phyloP scores from a whole-genome alignment of 2,888 invertebrate genomes.

The Hoplodrina blanda region DNA sequence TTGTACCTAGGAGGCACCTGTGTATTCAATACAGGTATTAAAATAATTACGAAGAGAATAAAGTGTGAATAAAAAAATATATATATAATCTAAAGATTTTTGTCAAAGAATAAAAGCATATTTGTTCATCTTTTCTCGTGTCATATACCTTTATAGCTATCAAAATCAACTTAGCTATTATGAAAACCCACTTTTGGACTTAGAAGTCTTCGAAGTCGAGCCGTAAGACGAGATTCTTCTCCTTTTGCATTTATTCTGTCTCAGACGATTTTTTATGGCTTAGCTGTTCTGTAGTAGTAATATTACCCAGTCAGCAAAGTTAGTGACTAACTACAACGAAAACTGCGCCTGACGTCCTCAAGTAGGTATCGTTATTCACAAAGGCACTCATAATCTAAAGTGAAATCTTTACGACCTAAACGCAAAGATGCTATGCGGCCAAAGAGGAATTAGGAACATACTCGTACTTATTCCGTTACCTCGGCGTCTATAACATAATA shows the following conservation, averaged over 20 bases:
- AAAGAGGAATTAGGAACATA: neutral
- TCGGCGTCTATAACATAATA: neutral
- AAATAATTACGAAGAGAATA: neutral
- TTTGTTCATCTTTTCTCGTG: too few relatives aligned
- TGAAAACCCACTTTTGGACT: too few relatives aligned
- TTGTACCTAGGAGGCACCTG: neutral
- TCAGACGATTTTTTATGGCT: neutral
- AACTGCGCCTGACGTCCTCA: slow-evolving; percentile 10
- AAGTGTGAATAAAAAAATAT: neutral
- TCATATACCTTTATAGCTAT: neutral
- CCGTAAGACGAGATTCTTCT: neutral
- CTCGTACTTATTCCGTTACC: neutral
- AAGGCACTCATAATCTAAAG: slow-evolving; percentile 22
- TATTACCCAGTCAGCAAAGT: neutral
- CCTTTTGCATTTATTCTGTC: neutral
- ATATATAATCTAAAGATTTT: neutral
- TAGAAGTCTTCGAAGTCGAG: too few relatives aligned
- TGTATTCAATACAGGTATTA: neutral
- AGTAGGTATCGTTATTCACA: slow-evolving; percentile 24
- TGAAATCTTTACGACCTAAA: slow-evolving; percentile 31
- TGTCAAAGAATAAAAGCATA: neutral
- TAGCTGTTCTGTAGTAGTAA: neutral
- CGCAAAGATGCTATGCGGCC: neutral
- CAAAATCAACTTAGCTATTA: too few relatives aligned
- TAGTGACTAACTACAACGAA: neutral